Percentiles rank a stretch among this genome's conserved stretches.
Evolutionary conservation across 1,140 invertebrate genomes (phyloP).

Genomic region (Melipona quadrifasciata): DNA sequence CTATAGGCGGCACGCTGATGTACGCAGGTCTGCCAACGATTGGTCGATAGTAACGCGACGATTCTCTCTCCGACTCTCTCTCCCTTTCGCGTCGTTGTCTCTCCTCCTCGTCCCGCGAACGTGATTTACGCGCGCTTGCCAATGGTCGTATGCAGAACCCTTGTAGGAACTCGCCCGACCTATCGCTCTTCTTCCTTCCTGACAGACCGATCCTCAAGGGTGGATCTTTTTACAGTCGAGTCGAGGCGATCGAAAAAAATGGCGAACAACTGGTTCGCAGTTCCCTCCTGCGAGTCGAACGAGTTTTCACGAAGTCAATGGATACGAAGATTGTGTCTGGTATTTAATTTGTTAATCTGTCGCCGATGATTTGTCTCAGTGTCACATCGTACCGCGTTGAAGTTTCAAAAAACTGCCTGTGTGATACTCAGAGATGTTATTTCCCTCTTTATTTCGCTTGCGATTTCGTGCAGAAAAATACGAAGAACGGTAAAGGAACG

Average conservation of each 20-base stretch:
- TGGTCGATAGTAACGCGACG: constrained; percentile 79
- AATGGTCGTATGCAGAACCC: constrained; percentile 62
- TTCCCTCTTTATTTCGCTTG: too few relatives aligned
- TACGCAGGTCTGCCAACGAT: constrained; percentile 79
- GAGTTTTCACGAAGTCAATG: neutral
- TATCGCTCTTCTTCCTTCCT: constrained; percentile 57
- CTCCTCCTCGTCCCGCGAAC: constrained; percentile 26
- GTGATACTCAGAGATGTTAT: too few relatives aligned
- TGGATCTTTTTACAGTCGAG: constrained; percentile 60
- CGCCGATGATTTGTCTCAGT: too few relatives aligned
- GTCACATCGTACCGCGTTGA: too few relatives aligned
- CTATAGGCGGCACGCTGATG: constrained; percentile 79
- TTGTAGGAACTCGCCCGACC: constrained; percentile 31
- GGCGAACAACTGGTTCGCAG: constrained; percentile 31
- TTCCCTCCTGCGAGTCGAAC: too few relatives aligned
- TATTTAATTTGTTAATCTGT: too few relatives aligned
- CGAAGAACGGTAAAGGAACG: too few relatives aligned
- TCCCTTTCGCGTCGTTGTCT: constrained; percentile 19
- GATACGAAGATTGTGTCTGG: neutral
- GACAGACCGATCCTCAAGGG: constrained; percentile 53
- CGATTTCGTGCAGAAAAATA: too few relatives aligned
- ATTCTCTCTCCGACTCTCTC: constrained; percentile 64
- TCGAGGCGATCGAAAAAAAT: constrained; percentile 41
- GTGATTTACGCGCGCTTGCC: constrained; percentile 68
- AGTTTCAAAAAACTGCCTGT: too few relatives aligned